These are phyloP conservation scores for Paradisaea rubra DNA, from an alignment of 2,113 vertebrate genomes.

Conservation along the genomic window DNA sequence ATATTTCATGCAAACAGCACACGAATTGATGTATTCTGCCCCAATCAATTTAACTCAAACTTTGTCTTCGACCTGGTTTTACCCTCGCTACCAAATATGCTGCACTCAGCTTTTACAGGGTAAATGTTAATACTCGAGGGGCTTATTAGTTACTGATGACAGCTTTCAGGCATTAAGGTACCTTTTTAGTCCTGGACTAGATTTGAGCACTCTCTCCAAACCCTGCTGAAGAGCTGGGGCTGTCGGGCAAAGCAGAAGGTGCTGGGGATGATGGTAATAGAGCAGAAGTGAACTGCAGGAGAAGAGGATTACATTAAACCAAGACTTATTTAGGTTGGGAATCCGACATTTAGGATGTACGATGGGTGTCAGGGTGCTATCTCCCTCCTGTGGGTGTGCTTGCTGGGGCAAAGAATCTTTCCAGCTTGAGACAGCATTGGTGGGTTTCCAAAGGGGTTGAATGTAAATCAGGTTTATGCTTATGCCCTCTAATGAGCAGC, in stretches of 20 bases:
- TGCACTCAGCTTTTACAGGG: not conserved
- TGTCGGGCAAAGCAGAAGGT: not conserved
- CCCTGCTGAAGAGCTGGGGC: not conserved
- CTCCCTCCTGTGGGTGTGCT: not conserved
- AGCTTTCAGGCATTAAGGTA: not conserved
- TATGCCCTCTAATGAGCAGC: not conserved
- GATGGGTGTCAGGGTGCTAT: not conserved
- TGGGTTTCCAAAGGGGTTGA: not conserved
- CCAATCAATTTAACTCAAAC: conserved; percentile 20
- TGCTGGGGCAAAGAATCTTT: not conserved
- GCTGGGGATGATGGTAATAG: not conserved
- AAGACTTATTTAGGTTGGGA: not conserved
- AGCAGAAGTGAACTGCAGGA: not conserved
- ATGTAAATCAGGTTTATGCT: not conserved
- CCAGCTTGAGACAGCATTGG: not conserved
- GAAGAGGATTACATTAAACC: not conserved
- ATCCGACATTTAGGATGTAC: not conserved
- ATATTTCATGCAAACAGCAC: conserved; percentile 30
- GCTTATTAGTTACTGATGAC: not conserved
- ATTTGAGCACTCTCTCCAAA: not conserved
- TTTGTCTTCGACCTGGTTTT: conserved; percentile 26
- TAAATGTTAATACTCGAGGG: not conserved
- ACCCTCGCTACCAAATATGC: not conserved
- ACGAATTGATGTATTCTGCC: not conserved
- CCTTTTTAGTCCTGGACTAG: not conserved